Evolutionary conservation across 2,113 vertebrate species (phyloP).

Genomic region (Puma concolor): DNA sequence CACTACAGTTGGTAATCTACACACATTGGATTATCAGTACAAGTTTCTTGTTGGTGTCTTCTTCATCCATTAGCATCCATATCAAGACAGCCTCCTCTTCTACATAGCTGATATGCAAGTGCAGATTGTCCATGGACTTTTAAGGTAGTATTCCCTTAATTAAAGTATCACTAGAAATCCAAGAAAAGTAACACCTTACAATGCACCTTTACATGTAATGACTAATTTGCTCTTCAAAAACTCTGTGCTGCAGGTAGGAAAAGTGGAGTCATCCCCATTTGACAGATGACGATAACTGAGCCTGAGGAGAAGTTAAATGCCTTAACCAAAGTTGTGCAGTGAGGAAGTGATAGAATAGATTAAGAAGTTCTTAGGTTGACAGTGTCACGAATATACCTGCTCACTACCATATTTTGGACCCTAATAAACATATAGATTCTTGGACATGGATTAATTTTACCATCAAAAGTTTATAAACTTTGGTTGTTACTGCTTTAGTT

Average conservation of each 20-base stretch:
- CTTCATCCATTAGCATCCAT: background rate
- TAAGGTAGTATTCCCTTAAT: background rate
- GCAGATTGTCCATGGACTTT: background rate
- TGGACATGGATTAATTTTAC: background rate
- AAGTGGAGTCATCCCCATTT: background rate
- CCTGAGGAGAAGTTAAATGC: background rate
- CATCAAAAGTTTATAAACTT: background rate
- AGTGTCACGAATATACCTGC: background rate
- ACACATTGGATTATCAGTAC: background rate
- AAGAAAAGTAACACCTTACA: background rate
- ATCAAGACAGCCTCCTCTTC: background rate
- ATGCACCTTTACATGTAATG: background rate
- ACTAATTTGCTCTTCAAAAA: background rate
- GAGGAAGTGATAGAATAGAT: background rate
- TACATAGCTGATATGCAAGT: accelerated
- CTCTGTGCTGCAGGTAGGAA: background rate
- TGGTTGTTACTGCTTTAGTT: background rate
- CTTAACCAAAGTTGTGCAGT: background rate
- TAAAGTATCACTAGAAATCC: background rate
- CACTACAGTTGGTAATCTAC: background rate
- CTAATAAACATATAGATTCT: background rate
- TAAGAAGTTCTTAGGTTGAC: background rate
- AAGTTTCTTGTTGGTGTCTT: background rate
- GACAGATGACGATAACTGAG: background rate
- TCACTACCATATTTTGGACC: background rate